Base-by-base conservation (phyloP, 2,113 vertebrate genomes). In the Hemibagrus wyckioides region DNA sequence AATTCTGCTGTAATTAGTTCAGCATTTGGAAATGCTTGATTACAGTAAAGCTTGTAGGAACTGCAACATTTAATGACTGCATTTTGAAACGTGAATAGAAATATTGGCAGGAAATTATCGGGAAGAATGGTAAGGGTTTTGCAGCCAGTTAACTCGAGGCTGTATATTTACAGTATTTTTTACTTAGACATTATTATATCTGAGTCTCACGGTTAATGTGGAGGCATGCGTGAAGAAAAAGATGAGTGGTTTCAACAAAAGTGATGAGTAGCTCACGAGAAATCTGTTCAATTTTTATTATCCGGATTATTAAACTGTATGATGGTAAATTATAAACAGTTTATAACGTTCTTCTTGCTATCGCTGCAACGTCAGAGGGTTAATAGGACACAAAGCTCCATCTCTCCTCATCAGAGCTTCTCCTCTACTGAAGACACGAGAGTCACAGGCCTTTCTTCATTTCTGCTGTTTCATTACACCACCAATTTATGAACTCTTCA, bases 391-490 rank as follows among this genome's bases (percentile, higher is more conserved):
- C 56, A 28, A 75, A 81, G 44, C 44, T 85, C 30, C 85, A 80
- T 86, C 61, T 41, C 85, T 89, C 88, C 83, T 71, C 50, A 87
- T 87, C 71, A 81, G 65, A 36, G 39, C 82, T 33, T 50, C n/a
- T 33, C 30, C 30, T 67, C 63, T 67, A 50, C 86, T 81, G 25
- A 57, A 85, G 65, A 44, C 59, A 67, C 33, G 15, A 71, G 59
- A 69, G 69, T 33, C 73, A 84, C 44, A 69, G 41, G 65, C 59
- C 71, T 80, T 86, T 85, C 86, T 69, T 83, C 71, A 65, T 77
- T 82, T 87, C 87, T 86, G 56, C 75, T 39, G 84, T 86, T 90
- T 88, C 80, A 80, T 90, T 85, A 88, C 86, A 85, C 84, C 85
- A 25, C 69, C 59, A 69, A 80, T 90, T 88, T 86, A 88, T 84